Evolutionary conservation across 2,113 vertebrate species (phyloP).

Genomic region (Melanocharis versteri): DNA sequence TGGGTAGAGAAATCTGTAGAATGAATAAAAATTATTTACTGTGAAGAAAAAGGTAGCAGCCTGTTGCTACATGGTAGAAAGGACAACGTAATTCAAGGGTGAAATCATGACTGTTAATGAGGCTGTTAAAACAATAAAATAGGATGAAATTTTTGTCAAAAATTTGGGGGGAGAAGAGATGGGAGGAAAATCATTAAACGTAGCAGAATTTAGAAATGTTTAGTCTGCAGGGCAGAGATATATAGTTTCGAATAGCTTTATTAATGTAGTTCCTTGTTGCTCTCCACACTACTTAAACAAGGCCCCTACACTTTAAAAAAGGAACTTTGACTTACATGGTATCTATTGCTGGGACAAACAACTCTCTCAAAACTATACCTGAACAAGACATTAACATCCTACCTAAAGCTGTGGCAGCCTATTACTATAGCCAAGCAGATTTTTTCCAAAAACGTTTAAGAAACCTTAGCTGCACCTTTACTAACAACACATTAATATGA

Average conservation of each 20-base stretch:
- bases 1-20: background rate
- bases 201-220: background rate
- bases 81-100: background rate
- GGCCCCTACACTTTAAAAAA: background rate
- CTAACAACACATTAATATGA: background rate
- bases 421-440: background rate
- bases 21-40: background rate
- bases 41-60: background rate
- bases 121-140: background rate
- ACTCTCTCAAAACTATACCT: background rate
- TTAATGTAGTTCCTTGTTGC: background rate
- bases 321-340: too few relatives aligned
- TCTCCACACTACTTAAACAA: background rate
- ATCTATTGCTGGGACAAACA: background rate
- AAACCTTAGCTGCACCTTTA: background rate
- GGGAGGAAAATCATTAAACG: background rate
- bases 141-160: background rate
- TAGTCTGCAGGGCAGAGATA: background rate
- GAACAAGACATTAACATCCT: background rate
- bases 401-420: background rate
- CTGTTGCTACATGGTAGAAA: rapidly evolving
- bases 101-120: background rate
- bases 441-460: background rate
- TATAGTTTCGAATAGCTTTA: background rate
- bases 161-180: rapidly evolving